phyloP scores from a whole-genome alignment of 2,797 vertebrate genomes.

The Smutsia gigantea region DNA sequence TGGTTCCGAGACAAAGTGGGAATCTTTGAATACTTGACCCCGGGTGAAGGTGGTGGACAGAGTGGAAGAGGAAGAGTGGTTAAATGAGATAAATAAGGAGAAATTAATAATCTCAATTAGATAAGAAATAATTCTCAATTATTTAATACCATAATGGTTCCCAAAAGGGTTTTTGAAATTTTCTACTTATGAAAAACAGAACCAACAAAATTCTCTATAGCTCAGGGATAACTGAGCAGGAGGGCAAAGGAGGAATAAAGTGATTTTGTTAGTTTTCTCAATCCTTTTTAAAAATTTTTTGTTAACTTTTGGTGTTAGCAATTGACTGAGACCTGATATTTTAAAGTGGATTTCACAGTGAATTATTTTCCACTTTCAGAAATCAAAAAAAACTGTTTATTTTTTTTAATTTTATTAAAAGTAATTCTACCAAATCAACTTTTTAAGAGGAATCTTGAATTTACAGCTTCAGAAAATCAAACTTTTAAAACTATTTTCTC shows the following conservation, averaged over 20 bases:
- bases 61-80: neutral
- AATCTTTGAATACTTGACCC: neutral
- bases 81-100: neutral
- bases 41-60: neutral
- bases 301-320: constrained; percentile 24
- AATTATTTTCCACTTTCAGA: neutral
- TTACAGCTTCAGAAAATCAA: constrained; percentile 42
- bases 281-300: neutral
- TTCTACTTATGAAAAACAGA: constrained; percentile 2
- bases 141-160: neutral
- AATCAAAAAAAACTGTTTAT: neutral
- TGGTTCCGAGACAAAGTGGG: neutral
- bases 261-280: constrained; percentile 3
- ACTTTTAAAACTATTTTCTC: neutral
- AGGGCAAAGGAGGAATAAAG: neutral
- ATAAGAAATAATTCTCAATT: neutral
- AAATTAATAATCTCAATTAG: neutral
- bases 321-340: neutral
- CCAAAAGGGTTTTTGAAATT: neutral
- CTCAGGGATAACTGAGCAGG: neutral
- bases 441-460: neutral
- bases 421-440: neutral
- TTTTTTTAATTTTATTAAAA: neutral
- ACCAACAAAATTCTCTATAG: neutral
- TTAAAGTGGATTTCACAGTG: constrained; percentile 27